A percentile compares a stretch with the other conserved stretches of the same genome.
Conservation (phyloP, 2,888 invertebrate genomes). For the Mallateleia sp. region DNA sequence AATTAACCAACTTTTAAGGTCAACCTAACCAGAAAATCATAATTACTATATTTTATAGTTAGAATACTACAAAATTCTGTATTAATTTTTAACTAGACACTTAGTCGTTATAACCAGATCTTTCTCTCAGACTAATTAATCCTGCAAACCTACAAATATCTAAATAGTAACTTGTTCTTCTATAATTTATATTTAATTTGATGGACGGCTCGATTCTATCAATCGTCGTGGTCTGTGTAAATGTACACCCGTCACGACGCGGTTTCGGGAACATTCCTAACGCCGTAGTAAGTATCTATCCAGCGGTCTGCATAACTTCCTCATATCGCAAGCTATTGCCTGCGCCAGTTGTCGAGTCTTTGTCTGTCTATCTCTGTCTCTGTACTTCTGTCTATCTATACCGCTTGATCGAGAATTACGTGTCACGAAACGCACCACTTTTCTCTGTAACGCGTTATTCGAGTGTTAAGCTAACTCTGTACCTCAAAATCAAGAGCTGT, state of each 20-base stretch:
- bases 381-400: slow-evolving; percentile 20
- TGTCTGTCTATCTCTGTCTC: slow-evolving; percentile 41
- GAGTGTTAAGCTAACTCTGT: slow-evolving; percentile 42
- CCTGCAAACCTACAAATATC: too few relatives aligned
- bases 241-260: slow-evolving; percentile 82
- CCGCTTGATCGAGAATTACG: slow-evolving; percentile 40
- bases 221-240: slow-evolving; percentile 85
- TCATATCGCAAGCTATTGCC: slow-evolving; percentile 68
- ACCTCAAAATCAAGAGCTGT: slow-evolving; percentile 14
- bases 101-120: too few relatives aligned
- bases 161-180: slow-evolving; percentile 78
- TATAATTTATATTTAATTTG: slow-evolving; percentile 88
- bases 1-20: too few relatives aligned
- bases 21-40: too few relatives aligned
- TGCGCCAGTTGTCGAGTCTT: slow-evolving; percentile 43
- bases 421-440: slow-evolving; percentile 35
- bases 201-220: slow-evolving; percentile 87
- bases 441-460: slow-evolving; percentile 33
- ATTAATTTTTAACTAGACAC: too few relatives aligned
- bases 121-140: too few relatives aligned
- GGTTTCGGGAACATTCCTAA: slow-evolving; percentile 86
- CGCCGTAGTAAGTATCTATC: slow-evolving; percentile 88
- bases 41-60: too few relatives aligned
- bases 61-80: too few relatives aligned
- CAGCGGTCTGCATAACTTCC: slow-evolving; percentile 76